phyloP scores from a whole-genome alignment of 2,113 vertebrate species.

The Heliornis fulica region DNA sequence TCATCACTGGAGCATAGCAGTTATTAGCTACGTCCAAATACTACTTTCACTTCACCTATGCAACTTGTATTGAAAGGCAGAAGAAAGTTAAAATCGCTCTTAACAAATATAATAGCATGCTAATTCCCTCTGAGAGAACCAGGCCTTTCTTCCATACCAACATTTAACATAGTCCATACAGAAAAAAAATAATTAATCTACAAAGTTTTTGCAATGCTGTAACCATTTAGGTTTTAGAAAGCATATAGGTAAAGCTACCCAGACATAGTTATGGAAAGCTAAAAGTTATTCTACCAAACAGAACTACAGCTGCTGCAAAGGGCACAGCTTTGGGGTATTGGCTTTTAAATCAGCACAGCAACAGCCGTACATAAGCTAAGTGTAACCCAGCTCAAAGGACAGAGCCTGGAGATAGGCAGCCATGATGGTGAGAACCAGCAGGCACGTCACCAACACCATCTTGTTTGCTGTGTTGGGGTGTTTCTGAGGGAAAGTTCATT shows the following conservation, averaged over 20 bases:
- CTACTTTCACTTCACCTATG: background rate
- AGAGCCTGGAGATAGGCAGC: background rate
- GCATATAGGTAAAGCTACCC: background rate
- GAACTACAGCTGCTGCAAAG: background rate
- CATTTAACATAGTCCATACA: background rate
- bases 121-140: background rate
- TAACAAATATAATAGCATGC: fast-evolving
- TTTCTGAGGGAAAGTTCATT: background rate
- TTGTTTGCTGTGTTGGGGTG: background rate
- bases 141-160: background rate
- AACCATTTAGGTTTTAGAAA: background rate
- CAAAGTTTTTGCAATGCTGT: fast-evolving
- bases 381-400: background rate
- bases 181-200: background rate
- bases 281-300: background rate
- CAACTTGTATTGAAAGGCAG: background rate
- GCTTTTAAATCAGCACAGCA: fast-evolving
- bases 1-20: background rate
- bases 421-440: background rate
- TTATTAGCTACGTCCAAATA: background rate
- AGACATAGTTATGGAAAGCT: background rate
- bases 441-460: too few relatives aligned
- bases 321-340: background rate
- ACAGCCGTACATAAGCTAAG: background rate
- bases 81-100: background rate